Evolutionary conservation across 2,113 vertebrate genomes (phyloP).

Genomic region (Cyprinus carpio): DNA sequence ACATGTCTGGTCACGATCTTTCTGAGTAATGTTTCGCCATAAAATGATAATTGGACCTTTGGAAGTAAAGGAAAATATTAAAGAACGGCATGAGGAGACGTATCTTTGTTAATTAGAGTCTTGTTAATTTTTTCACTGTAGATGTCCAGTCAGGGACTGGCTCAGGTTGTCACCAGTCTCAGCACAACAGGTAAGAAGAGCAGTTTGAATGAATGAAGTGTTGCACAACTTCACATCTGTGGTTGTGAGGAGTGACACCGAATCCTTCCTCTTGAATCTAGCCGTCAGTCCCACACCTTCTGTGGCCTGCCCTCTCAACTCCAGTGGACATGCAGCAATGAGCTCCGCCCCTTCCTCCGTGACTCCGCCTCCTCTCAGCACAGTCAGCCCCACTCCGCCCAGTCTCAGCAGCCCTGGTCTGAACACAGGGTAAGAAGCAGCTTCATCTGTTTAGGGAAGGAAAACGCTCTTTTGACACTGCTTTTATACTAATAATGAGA

Average conservation of each 20-base stretch:
- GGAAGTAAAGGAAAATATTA: neutral
- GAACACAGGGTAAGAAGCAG: conserved; percentile 80
- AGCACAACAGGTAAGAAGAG: conserved; percentile 74
- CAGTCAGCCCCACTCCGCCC: conserved; percentile 83
- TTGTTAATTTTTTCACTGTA: conserved; percentile 53
- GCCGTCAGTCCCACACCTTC: conserved; percentile 81
- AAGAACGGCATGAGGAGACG: neutral
- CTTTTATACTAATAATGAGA: no score
- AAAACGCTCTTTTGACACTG: neutral
- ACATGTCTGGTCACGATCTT: neutral
- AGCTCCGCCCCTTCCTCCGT: conserved; percentile 79
- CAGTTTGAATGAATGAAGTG: neutral
- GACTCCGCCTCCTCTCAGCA: conserved; percentile 83
- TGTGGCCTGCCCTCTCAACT: conserved; percentile 78
- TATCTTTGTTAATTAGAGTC: neutral
- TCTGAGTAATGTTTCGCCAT: neutral
- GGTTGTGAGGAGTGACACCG: neutral
- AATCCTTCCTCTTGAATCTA: conserved; percentile 54
- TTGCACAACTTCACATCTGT: neutral
- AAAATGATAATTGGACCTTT: neutral
- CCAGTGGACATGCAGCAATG: conserved; percentile 74
- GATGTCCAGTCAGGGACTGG: conserved; percentile 75
- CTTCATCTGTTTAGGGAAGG: neutral
- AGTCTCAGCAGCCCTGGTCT: conserved; percentile 77
- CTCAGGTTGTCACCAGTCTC: conserved; percentile 74